These are phyloP conservation scores for Myotis planiceps DNA, from an alignment of 2,797 vertebrate species.

Conservation along the genomic window DNA sequence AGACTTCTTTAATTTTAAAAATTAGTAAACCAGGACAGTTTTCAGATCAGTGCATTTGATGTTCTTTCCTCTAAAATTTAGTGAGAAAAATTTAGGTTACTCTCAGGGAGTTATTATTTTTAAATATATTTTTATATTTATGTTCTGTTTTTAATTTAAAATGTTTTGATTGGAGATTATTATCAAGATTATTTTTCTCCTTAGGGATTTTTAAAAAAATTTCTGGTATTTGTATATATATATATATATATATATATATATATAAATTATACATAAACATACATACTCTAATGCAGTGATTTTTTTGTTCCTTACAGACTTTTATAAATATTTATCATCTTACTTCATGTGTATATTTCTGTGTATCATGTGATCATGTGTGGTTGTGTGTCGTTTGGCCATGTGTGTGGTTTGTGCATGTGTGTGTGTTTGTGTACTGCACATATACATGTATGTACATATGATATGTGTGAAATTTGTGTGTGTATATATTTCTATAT, in stretches of 20 bases:
- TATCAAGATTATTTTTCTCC: neutral
- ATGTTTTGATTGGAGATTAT: neutral
- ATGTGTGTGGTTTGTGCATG: neutral
- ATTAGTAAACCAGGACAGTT: neutral
- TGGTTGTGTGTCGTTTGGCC: neutral
- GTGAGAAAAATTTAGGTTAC: neutral
- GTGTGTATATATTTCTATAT: neutral
- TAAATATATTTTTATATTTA: neutral
- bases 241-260: neutral
- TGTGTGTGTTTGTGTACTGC: neutral
- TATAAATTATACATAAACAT: neutral
- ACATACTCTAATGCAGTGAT: neutral
- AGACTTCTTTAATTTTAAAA: neutral
- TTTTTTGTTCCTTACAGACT: neutral
- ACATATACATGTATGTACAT: neutral
- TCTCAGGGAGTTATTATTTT: neutral
- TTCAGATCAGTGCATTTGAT: neutral
- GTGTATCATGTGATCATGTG: neutral
- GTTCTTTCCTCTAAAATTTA: neutral
- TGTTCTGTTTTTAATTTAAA: neutral
- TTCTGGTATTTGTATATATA: neutral
- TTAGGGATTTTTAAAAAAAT: neutral
- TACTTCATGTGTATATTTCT: neutral
- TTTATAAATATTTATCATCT: neutral
- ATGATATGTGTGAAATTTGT: neutral